Percentiles rank a stretch among this genome's conserved stretches.
Conservation (phyloP, 2,888 invertebrate species). For the Agonopterix arenella region DNA sequence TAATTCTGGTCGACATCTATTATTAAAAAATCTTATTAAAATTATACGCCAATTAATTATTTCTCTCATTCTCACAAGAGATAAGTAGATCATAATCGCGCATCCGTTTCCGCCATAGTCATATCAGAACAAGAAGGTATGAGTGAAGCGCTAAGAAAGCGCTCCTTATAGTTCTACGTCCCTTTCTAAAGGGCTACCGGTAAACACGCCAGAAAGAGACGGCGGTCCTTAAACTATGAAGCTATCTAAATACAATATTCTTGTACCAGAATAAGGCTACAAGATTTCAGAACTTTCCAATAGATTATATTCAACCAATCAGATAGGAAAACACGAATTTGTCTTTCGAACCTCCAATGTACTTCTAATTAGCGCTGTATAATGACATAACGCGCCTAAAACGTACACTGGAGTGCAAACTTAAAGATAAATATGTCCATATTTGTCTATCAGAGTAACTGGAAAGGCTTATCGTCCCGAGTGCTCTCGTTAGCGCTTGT, state of each 20-base stretch:
- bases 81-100: conserved; percentile 1
- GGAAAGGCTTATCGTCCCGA: conserved; percentile 61
- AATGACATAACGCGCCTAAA: conserved; percentile 47
- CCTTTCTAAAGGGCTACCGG: no score
- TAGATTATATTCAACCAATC: conserved; percentile 12
- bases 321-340: conserved; percentile 34
- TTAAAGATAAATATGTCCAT: conserved; percentile 71
- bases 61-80: neutral
- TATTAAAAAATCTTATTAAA: no score
- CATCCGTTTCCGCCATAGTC: conserved; percentile 2
- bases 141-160: no score
- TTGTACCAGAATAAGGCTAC: no score
- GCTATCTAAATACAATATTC: no score
- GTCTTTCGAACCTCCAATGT: conserved; percentile 22
- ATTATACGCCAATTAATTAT: no score
- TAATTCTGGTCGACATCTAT: no score
- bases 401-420: conserved; percentile 55
- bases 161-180: no score
- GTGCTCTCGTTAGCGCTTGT: conserved; percentile 68
- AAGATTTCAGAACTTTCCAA: neutral
- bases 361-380: conserved; percentile 49
- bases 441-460: conserved; percentile 73
- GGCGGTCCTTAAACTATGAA: no score
- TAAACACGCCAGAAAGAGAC: no score
- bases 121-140: neutral